Percentiles rank a stretch among this genome's conserved stretches.
These are phyloP conservation scores for Clanis bilineata DNA, from an alignment of 2,888 invertebrate genomes.

Conservation along the genomic window DNA sequence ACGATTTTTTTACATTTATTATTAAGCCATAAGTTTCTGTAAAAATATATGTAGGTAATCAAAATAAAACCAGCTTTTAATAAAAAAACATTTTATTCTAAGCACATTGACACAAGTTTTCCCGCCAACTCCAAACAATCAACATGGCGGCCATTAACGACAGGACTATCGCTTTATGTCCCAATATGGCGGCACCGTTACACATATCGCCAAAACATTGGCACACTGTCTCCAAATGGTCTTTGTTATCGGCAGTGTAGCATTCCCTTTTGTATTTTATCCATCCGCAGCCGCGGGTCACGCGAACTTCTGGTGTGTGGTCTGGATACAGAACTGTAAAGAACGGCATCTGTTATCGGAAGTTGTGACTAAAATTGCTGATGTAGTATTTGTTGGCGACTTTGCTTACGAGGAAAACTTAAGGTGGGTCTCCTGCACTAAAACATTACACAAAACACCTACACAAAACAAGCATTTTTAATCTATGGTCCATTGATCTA, in stretches of 20 bases:
- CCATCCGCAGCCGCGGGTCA: constrained; percentile 84
- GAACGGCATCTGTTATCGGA: constrained; percentile 4
- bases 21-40: too few relatives aligned
- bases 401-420: too few relatives aligned
- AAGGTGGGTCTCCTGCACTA: too few relatives aligned
- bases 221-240: constrained; percentile 82
- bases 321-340: constrained; percentile 60
- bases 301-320: constrained; percentile 59
- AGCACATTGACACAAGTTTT: constrained; percentile 19
- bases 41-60: too few relatives aligned
- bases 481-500: too few relatives aligned
- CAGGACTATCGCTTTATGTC: constrained; percentile 40
- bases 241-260: constrained; percentile 82
- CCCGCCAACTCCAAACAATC: constrained; percentile 40
- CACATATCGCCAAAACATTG: constrained; percentile 84
- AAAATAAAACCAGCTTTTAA: neutral
- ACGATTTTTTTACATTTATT: too few relatives aligned
- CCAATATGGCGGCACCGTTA: constrained; percentile 60
- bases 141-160: constrained; percentile 35
- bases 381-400: too few relatives aligned
- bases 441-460: too few relatives aligned
- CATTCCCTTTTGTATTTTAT: constrained; percentile 69
- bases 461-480: too few relatives aligned
- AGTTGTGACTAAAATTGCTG: neutral
- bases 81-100: neutral